Base-by-base conservation (phyloP, 2,113 vertebrate species). In the Eidolon helvum region DNA sequence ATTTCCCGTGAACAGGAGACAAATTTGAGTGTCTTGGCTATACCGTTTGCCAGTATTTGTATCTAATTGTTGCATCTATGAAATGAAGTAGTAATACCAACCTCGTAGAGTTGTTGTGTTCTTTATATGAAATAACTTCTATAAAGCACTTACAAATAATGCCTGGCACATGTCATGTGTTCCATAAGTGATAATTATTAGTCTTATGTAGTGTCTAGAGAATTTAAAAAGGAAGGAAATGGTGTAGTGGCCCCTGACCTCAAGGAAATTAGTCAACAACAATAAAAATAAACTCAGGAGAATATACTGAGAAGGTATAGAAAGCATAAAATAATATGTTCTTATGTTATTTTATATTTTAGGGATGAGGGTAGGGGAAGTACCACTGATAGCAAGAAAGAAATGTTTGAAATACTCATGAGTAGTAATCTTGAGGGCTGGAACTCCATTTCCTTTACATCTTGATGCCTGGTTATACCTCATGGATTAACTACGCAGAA, bases 201-300 rank as follows among this genome's bases (percentile, higher is more conserved):
- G 61, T 93, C 22, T 77, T 57, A 72, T 55, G 26, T 78, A 57
- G 74, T 66, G 5, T 72, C 33, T 82, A 80, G 78, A 78, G 45
- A 65, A 65, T 80, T 90, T 61, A 28, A 89, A 75, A 77, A 48
- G 92, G 26, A 59, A 75, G 53, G 22, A 66, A 82, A 40, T 43
- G 4, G 5, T 87, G 22, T 15, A 72, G 30, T 75, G 55, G 48
- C 6, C 35, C 2, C 7, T 92, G 40, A 92, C 55, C n/a, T 92
- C 55, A 78, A 87, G 43, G 38, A 84, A 11, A 9, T 88, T 80
- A 66, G 4, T 91, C 50, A 16, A 50, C 28, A 92, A 87, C 38
- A 95, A 87, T 19, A 92, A 94, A 92, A 28, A 35, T 38, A 66
- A 93, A 84, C 16, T 85, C 72, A 78, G 74, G 65, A 69, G 89